Base-by-base conservation (phyloP, 1,140 invertebrate species). In the Druon quercuslanigerum region DNA sequence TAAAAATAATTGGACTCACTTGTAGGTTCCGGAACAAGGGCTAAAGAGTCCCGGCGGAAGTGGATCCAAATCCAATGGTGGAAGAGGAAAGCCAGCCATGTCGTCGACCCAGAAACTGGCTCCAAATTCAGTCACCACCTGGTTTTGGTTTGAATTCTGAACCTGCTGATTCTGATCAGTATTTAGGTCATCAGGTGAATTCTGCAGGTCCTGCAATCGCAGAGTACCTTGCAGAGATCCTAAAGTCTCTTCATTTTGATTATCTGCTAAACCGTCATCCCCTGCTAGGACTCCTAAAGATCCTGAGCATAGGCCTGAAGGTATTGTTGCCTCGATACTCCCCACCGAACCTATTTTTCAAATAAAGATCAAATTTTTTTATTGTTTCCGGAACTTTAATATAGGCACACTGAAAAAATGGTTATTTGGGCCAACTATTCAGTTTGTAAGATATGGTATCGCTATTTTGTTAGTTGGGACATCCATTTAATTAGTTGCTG, bases 61-160 rank as follows among this genome's bases (percentile, higher is more conserved):
- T 7, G 95, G 95, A 83, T 96, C 95, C 82, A 96, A 90, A 83
- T 96, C 95, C 66, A 96, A 90, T 3, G 95, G 94, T 54, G 94
- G 94, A 66, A 96, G 87, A 1, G 95, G 95, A 89, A 96, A 96
- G 20, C 95, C 95, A 46, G 94, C 95, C 95, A 96, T 96, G 84
- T 96, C 95, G 89, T 96, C 95, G 83, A 93, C 93, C 94, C 95
- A 95, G 82, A 93, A 94, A 84, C 88, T 92, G 46, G 85, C 89
- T 12, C 89, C 89, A 33, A 91, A 91, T 70, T 90, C 90, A 50
- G 87, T 87, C n/a, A 89, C 85, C 13, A 90, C 87, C 80, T 90
- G 90, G 13, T 79, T 79, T 70, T 90, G 90, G 7, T 86, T 80
- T 11, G 83, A 84, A 80, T 86, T 89, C 25, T 86, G 84, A 19